phyloP scores from a whole-genome alignment of 2,888 invertebrate genomes.

The Macrosiphum euphorbiae region DNA sequence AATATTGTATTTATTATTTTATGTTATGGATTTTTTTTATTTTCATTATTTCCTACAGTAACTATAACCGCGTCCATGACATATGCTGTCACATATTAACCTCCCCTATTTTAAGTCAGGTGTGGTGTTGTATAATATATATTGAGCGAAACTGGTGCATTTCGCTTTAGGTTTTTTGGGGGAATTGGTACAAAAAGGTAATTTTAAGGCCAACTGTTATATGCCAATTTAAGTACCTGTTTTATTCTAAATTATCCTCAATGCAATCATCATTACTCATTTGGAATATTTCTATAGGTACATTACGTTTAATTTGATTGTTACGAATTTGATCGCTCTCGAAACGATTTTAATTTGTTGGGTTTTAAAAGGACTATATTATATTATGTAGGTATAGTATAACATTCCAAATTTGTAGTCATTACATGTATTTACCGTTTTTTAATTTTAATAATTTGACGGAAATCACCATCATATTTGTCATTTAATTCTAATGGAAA shows the following conservation, averaged over 20 bases:
- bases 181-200: too few relatives aligned
- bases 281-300: background rate
- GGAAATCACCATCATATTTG: background rate
- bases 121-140: too few relatives aligned
- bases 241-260: background rate
- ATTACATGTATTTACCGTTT: background rate
- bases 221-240: background rate
- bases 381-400: background rate
- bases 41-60: too few relatives aligned
- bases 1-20: background rate
- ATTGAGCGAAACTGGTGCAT: too few relatives aligned
- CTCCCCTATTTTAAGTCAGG: too few relatives aligned
- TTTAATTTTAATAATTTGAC: background rate
- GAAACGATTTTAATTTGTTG: background rate
- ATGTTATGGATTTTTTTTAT: background rate
- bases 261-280: background rate
- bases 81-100: too few relatives aligned
- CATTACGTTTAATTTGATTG: background rate
- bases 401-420: background rate
- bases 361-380: background rate
- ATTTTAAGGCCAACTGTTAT: too few relatives aligned
- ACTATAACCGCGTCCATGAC: too few relatives aligned
- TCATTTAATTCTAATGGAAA: background rate
- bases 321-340: background rate
- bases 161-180: too few relatives aligned